Evolutionary conservation across 2,113 vertebrate species (phyloP).

Genomic region (Harpagus bidentatus): DNA sequence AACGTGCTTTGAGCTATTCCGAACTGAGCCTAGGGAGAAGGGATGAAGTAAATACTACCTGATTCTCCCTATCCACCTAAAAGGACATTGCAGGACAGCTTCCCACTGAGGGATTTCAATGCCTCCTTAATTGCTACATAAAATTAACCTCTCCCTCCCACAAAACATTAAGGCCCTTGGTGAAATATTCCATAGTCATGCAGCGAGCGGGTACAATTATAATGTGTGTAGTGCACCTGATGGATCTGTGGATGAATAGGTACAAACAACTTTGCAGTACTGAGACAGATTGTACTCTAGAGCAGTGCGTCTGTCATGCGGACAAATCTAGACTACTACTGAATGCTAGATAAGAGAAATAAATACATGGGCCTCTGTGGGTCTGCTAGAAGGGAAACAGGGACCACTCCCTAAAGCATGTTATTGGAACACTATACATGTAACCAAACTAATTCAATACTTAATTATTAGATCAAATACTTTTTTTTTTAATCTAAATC

Average conservation of each 20-base stretch:
- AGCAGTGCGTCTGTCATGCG: not conserved
- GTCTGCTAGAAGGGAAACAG: not conserved
- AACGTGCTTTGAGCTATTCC: not conserved
- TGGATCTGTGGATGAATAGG: not conserved
- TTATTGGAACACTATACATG: not conserved
- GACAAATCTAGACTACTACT: not conserved
- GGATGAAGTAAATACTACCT: not conserved
- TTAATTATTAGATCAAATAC: not conserved
- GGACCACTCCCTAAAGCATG: not conserved
- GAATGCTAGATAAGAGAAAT: not conserved
- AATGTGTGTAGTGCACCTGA: not conserved
- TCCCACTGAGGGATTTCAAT: not conserved
- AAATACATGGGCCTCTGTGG: not conserved
- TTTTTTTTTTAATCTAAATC: not conserved
- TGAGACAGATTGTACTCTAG: accelerated
- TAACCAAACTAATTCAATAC: not conserved
- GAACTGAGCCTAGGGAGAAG: not conserved
- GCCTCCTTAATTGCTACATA: not conserved
- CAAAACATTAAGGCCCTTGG: not conserved
- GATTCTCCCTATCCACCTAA: not conserved
- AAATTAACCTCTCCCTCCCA: not conserved
- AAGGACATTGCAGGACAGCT: not conserved
- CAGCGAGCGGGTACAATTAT: not conserved
- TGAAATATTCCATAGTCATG: not conserved
- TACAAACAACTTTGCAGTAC: not conserved